Percentiles rank a stretch among this genome's conserved stretches.
Conservation (phyloP, 2,113 vertebrate genomes). For the Cephalopterus ornatus region DNA sequence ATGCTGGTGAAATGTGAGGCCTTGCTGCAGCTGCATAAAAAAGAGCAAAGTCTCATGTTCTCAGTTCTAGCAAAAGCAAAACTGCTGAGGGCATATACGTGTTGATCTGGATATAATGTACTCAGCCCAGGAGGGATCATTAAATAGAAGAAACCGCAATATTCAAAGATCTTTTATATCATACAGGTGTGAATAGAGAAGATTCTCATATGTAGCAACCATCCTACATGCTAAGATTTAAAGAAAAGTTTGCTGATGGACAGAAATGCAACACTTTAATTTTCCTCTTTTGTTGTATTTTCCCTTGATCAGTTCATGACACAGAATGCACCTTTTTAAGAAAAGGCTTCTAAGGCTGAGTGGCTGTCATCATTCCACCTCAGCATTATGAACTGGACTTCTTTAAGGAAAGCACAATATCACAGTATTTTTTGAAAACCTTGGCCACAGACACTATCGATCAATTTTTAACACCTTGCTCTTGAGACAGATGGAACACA, state of each 20-base stretch:
- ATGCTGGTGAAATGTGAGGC: rapidly evolving
- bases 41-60: background rate
- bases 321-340: background rate
- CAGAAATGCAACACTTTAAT: background rate
- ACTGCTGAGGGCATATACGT: background rate
- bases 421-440: background rate
- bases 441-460: background rate
- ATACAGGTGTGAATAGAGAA: background rate
- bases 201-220: background rate
- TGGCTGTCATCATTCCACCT: background rate
- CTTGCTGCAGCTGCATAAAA: background rate
- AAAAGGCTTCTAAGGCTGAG: background rate
- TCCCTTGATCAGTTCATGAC: background rate
- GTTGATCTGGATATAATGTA: background rate
- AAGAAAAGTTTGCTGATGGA: background rate
- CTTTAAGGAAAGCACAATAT: background rate
- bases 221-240: background rate
- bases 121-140: background rate
- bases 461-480: background rate
- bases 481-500: background rate
- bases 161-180: background rate
- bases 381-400: background rate
- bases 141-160: background rate
- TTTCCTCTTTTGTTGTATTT: background rate
- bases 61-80: background rate